Conservation (phyloP, 1,140 invertebrate genomes). For the Pseudomyrmex pallidus region DNA sequence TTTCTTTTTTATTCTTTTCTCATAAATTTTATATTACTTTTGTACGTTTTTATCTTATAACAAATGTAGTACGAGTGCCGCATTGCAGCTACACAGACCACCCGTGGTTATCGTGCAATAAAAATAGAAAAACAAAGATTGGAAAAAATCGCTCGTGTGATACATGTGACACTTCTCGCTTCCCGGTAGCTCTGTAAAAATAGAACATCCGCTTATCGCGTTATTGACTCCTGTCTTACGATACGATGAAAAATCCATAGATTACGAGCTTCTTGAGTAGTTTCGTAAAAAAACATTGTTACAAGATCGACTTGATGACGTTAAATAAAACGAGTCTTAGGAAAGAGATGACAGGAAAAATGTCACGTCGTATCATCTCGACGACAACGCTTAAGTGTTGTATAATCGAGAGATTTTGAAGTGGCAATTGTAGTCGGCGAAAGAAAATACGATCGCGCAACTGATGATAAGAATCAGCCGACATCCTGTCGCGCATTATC, state of each 20-base stretch:
- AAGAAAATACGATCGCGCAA: slow-evolving; percentile 2
- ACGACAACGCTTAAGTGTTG: background rate
- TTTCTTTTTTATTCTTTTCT: no score
- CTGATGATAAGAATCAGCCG: slow-evolving; percentile 4
- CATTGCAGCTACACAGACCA: no score
- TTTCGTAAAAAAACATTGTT: background rate
- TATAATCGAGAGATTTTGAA: slow-evolving; percentile 15
- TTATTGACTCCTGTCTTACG: background rate
- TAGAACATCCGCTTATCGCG: background rate
- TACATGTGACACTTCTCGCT: background rate
- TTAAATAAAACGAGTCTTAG: background rate
- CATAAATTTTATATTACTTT: no score
- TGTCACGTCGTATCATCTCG: background rate
- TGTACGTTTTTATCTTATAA: no score
- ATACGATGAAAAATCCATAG: background rate
- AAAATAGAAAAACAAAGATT: background rate
- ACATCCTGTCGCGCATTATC: slow-evolving; percentile 30
- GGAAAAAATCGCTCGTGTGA: background rate
- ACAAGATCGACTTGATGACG: background rate
- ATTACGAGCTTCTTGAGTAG: background rate
- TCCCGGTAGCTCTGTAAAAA: background rate
- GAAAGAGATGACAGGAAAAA: background rate
- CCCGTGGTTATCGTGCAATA: background rate
- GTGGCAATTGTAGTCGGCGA: background rate
- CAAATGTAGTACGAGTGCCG: no score